Percentiles rank a stretch among this genome's conserved stretches.
Conservation (phyloP, 2,797 vertebrate species). For the Oryzias sinensis region DNA sequence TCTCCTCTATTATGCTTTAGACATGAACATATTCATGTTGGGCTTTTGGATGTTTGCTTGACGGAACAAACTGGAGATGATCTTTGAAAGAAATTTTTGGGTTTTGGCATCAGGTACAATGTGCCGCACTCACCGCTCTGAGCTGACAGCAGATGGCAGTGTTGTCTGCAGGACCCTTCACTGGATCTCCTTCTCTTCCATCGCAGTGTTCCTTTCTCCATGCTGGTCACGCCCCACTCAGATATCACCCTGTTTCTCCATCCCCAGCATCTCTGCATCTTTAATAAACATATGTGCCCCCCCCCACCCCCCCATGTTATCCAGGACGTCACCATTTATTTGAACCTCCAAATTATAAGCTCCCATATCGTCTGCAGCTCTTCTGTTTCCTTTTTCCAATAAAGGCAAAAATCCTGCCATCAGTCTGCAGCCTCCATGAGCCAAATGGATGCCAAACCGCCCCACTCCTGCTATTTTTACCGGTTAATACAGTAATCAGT, state of each 20-base stretch:
- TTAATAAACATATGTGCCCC: constrained; percentile 5
- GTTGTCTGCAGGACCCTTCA: constrained; percentile 45
- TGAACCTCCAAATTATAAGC: constrained; percentile 6
- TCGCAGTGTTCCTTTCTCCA: constrained; percentile 66
- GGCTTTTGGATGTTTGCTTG: too few species aligned
- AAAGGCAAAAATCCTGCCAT: constrained; percentile 36
- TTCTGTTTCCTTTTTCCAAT: constrained; percentile 17
- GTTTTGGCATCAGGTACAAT: too few species aligned
- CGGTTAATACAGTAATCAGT: constrained; percentile 52
- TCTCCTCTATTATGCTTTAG: too few species aligned
- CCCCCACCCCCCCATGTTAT: not conserved
- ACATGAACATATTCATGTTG: too few species aligned
- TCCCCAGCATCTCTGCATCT: constrained; percentile 19
- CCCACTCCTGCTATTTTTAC: constrained; percentile 58
- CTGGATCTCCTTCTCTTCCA: constrained; percentile 20
- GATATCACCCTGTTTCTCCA: constrained; percentile 54
- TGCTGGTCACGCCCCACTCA: constrained; percentile 73
- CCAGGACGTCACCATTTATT: too few species aligned
- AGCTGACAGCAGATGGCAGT: constrained; percentile 57
- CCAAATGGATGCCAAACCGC: constrained; percentile 40
- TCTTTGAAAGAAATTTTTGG: too few species aligned
- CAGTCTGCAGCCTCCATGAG: constrained; percentile 22
- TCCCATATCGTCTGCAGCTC: constrained; percentile 17
- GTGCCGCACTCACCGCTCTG: not conserved
- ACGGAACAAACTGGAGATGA: too few species aligned